Evolutionary conservation across 2,888 invertebrate species (phyloP).

Genomic region (Diarsia brunnea): DNA sequence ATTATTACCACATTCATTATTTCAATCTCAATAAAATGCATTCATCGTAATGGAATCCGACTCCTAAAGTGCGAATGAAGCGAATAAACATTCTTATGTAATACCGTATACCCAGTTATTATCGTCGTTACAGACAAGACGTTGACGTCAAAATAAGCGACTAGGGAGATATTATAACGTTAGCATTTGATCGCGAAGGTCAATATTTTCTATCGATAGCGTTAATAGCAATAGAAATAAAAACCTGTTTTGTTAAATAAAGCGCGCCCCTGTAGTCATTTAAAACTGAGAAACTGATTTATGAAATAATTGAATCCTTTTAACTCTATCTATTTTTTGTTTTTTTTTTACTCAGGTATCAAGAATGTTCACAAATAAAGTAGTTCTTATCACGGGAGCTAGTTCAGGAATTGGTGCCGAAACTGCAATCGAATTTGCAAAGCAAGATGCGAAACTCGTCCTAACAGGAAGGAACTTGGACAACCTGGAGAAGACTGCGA

Average conservation of each 20-base stretch:
- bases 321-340: background rate
- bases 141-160: slow-evolving; percentile 4
- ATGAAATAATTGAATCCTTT: background rate
- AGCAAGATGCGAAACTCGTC: slow-evolving; percentile 90
- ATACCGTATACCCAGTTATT: background rate
- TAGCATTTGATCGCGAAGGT: slow-evolving; percentile 25
- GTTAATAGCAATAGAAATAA: background rate
- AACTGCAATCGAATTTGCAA: slow-evolving; percentile 92
- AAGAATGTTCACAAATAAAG: slow-evolving; percentile 87
- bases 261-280: background rate
- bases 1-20: background rate
- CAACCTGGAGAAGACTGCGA: slow-evolving; percentile 91
- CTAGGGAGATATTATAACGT: slow-evolving; percentile 10
- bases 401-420: slow-evolving; percentile 93
- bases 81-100: slow-evolving; percentile 8
- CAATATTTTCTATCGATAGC: slow-evolving; percentile 5
- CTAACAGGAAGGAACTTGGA: slow-evolving; percentile 92
- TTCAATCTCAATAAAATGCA: slow-evolving; percentile 1
- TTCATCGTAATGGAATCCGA: background rate
- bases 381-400: slow-evolving; percentile 91
- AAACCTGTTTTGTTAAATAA: background rate
- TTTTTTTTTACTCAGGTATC: slow-evolving; percentile 48
- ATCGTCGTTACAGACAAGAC: background rate
- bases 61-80: background rate
- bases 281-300: background rate